These are phyloP conservation scores for Hirudinaria manillensis DNA, from an alignment of 2,888 invertebrate genomes.

Conservation along the genomic window DNA sequence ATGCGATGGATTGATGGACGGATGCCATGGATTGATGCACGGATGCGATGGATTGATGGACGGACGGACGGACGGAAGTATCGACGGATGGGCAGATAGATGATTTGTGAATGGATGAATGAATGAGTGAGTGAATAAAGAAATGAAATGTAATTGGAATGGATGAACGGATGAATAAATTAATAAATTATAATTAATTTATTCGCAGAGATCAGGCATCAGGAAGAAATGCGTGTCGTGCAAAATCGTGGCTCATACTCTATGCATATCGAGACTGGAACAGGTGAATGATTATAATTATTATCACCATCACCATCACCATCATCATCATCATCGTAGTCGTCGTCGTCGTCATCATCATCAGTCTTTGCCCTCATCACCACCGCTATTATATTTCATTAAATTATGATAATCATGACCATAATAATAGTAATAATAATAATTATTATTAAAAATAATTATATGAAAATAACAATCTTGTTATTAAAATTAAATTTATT, in stretches of 20 bases:
- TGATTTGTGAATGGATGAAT: background rate
- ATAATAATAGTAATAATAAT: too few species aligned
- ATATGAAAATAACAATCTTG: too few species aligned
- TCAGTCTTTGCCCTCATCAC: background rate
- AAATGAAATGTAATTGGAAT: background rate
- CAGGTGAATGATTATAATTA: constrained; percentile 55
- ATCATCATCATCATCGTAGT: too few species aligned
- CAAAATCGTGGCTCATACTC: constrained; percentile 80
- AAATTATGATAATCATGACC: too few species aligned
- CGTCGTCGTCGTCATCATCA: background rate
- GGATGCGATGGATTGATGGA: background rate
- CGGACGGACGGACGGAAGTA: background rate
- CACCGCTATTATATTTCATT: too few species aligned
- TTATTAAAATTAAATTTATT: too few species aligned
- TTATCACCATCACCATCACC: background rate
- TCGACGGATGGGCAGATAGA: background rate
- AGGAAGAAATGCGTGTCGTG: constrained; percentile 89
- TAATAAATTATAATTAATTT: background rate
- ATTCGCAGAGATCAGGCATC: constrained; percentile 77
- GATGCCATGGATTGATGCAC: too few species aligned
- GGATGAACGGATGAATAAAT: background rate
- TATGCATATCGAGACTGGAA: constrained; percentile 74
- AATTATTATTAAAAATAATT: too few species aligned
- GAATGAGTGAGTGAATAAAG: too few species aligned
- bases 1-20: too few species aligned